These are phyloP conservation scores for Phainopepla nitens DNA, from an alignment of 2,113 vertebrate species.

Conservation along the genomic window DNA sequence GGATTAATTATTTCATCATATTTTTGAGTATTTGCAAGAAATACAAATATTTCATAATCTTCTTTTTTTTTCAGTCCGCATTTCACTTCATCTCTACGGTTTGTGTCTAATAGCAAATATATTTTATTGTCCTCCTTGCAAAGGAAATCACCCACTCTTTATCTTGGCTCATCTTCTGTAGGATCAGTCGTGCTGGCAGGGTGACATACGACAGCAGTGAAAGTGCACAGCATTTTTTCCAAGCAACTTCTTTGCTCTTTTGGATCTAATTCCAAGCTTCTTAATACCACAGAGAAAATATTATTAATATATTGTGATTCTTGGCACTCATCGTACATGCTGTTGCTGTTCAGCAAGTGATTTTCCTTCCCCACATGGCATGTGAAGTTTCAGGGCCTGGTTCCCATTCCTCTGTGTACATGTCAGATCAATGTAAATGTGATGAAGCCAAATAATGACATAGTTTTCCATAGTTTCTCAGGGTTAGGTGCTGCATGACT, in stretches of 20 bases:
- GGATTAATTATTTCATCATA: neutral
- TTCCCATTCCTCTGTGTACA: neutral
- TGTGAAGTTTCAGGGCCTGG: neutral
- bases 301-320: conserved; percentile 42
- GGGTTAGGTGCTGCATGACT: neutral
- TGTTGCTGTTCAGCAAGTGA: neutral
- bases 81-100: neutral
- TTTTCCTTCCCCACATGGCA: neutral
- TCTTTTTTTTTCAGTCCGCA: neutral
- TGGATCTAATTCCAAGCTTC: neutral
- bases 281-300: neutral
- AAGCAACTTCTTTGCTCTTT: neutral
- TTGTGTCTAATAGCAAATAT: neutral
- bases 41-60: neutral
- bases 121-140: neutral
- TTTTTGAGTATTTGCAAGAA: neutral
- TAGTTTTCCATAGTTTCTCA: neutral
- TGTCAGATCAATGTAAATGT: neutral
- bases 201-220: neutral
- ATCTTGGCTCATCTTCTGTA: conserved; percentile 15
- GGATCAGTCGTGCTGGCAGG: neutral
- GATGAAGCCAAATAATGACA: neutral
- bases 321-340: neutral
- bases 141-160: conserved; percentile 10
- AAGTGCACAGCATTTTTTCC: conserved; percentile 19